Base-by-base conservation (phyloP, 2,888 invertebrate genomes). In the Hydroisotoma schaefferi region DNA sequence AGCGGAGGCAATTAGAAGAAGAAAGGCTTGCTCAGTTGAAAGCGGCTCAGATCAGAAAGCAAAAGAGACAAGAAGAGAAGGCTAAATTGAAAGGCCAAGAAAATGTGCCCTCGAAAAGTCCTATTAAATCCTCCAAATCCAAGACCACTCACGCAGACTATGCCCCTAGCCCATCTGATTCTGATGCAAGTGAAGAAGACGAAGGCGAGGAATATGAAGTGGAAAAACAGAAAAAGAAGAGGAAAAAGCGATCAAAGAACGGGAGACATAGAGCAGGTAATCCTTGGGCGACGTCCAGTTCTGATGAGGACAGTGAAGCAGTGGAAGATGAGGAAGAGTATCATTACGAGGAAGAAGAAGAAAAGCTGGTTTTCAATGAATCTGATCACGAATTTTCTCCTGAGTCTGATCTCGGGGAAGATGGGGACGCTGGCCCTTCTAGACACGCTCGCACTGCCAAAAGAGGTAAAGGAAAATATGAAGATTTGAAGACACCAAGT, bases 361-460 rank as follows among this genome's bases (percentile, higher is more conserved):
- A 77, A 62, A 73, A 74, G 48, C 59, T 76, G 47, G 76, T 83
- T 1, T 84, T 85, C 71, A 87, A 69, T 52, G 57, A 86, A 75
- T 91, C 90, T 0, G 93, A 94, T 76, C 94, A 94, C 74, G 94
- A 94, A 77, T 94, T 94, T 77, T 92, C 92, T 0, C 91, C 91
- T 0, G 93, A 93, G 75, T 91, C 91, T 1, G 93, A 94, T 74
- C 77, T 87, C 33, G 88, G 85, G 65, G 86, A 84, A 38, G 86
- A 85, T 56, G 85, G 85, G 6, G 82, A 83, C 3, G 76, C 75
- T 37, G 86, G 86, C 65, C 93, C 92, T 0, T 78, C 87, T 67
- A 86, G 89, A 75, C 81, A 89, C 43, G 94, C 93, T 1, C 82
- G 94, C 69, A 94, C 94, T 0, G 86, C 89, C 8, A 86, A 87